Evolutionary conservation across 1,140 invertebrate genomes (phyloP).

Genomic region (Drosophila malerkotliana): DNA sequence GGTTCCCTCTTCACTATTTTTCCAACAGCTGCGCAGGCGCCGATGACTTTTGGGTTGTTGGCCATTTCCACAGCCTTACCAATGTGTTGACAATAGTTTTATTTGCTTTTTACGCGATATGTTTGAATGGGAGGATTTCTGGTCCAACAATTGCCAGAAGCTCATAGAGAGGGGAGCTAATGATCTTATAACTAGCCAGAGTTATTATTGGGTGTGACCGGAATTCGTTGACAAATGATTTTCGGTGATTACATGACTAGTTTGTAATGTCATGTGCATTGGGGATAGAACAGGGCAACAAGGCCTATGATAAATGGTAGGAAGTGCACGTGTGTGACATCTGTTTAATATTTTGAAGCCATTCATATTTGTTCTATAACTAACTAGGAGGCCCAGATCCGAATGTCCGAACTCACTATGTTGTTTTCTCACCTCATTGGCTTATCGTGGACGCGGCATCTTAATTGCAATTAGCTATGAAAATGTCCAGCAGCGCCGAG

Average conservation of each 20-base stretch:
- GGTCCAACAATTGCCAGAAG: slow-evolving; percentile 51
- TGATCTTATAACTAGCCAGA: slow-evolving; percentile 47
- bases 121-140: slow-evolving; percentile 59
- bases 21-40: slow-evolving; percentile 75
- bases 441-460: slow-evolving; percentile 59
- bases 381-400: not conserved
- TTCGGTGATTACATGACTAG: slow-evolving; percentile 1
- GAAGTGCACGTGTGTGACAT: slow-evolving; percentile 3
- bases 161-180: slow-evolving; percentile 19
- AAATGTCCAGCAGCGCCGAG: slow-evolving; percentile 46
- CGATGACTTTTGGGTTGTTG: slow-evolving; percentile 48
- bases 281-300: not conserved
- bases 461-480: slow-evolving; percentile 80
- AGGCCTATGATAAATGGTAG: not conserved
- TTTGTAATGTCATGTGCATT: slow-evolving; percentile 6
- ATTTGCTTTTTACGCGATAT: slow-evolving; percentile 69
- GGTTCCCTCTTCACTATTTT: slow-evolving; percentile 31
- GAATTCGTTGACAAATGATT: slow-evolving; percentile 36
- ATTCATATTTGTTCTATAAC: slow-evolving; percentile 5
- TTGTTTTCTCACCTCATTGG: slow-evolving; percentile 69
- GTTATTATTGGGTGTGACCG: slow-evolving; percentile 35
- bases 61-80: slow-evolving; percentile 40
- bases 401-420: slow-evolving; percentile 28
- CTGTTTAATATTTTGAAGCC: not conserved
- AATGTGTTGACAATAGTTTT: slow-evolving; percentile 76